phyloP scores from a whole-genome alignment of 2,888 invertebrate genomes.

The Minunthozetes semirufus region DNA sequence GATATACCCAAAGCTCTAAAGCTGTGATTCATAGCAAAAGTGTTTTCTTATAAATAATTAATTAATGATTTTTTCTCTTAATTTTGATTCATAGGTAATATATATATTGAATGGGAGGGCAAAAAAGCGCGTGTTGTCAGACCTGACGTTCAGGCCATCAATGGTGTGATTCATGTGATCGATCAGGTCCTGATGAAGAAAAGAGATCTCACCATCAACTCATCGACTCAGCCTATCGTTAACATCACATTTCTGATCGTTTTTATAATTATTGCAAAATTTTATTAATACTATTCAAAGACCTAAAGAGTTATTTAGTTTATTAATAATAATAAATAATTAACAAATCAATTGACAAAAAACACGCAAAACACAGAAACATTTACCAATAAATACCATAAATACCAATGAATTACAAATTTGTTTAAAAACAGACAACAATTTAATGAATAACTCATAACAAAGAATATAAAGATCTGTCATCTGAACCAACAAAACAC shows the following conservation, averaged over 20 bases:
- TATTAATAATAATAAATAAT: slow-evolving; percentile 12
- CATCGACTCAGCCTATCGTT: neutral
- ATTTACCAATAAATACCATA: neutral
- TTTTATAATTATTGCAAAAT: slow-evolving; percentile 27
- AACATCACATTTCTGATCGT: slow-evolving; percentile 17
- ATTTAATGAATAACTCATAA: neutral
- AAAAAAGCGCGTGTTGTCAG: slow-evolving; percentile 75
- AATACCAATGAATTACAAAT: neutral
- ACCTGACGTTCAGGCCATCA: slow-evolving; percentile 89
- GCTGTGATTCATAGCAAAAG: neutral
- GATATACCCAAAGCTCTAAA: neutral
- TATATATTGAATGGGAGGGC: slow-evolving; percentile 68
- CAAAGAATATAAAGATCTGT: neutral
- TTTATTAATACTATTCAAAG: slow-evolving; percentile 12
- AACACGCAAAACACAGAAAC: neutral
- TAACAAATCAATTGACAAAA: neutral
- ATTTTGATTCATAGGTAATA: slow-evolving; percentile 34
- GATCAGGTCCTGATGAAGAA: slow-evolving; percentile 76
- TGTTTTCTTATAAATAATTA: neutral
- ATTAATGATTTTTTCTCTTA: slow-evolving; percentile 5
- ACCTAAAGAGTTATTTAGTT: neutral
- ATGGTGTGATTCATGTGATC: slow-evolving; percentile 90
- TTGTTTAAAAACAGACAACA: neutral
- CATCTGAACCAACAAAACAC: neutral
- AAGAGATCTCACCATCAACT: slow-evolving; percentile 61